Evolutionary conservation across 2,113 vertebrate species (phyloP), one percentile per base, ranked within the genome.

Genomic region (Ptyas mucosa): DNA sequence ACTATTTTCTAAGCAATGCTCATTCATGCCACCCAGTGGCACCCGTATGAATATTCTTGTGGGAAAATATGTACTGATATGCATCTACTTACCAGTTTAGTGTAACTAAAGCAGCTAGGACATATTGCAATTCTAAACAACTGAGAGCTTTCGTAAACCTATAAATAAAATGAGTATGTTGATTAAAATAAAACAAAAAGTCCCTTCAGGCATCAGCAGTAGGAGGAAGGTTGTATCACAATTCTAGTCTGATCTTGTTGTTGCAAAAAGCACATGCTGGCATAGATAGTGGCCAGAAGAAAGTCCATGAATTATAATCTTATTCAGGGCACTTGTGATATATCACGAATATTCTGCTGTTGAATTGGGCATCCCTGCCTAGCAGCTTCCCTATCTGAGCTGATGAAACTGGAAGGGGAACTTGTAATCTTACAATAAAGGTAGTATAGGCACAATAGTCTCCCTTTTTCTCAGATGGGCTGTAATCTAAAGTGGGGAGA

Each of bases 31-130:
- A 96, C 94, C 91, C 93, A 95, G 92, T 58, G 95, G 91, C 93
- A 90, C 0, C 85, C 43, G 93, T 90, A 90, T 94, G 52, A 94
- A 93, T 93, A 93, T 92, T 86, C 54, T 94, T 86, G 0, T 46
- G 95, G 92, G 94, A 96, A 96, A 94, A 94, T 90, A 95, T 91
- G 92, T 52, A 95, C 88, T 94, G 49, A 34, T 93, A 93, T 24
- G 95, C 87, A 88, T 21, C 26, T 53, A 69, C 24, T 26, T 61
- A 46, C 7, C 26, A 43, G 23, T 26, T 61, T 58, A 61, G 23
- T 18, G 1, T 49, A 46, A 46, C 85, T 86, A 46, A 12, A 52
- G 49, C 24, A 87, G 34, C 12, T 51, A 51, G 9, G 85, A 87
- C 43, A 86, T 12, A 26, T 34, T 24, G 9, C 46, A 86, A 24